A percentile compares a stretch with the other conserved stretches of the same genome.
Conservation (phyloP, 2,797 vertebrate genomes). For the Pangasius djambal region DNA sequence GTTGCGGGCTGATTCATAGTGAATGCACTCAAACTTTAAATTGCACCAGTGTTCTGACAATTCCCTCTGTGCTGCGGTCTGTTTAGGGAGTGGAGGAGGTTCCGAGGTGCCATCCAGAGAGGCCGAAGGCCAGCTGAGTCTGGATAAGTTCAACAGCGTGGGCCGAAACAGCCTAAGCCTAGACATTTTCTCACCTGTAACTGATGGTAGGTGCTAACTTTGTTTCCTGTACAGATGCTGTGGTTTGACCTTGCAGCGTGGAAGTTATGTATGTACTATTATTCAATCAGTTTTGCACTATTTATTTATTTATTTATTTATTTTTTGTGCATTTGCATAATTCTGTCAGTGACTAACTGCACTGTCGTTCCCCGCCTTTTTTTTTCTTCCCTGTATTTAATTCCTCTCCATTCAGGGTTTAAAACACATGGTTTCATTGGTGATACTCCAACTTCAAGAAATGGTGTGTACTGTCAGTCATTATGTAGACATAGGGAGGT, state of each 20-base stretch:
- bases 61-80: neutral
- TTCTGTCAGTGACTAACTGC: neutral
- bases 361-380: neutral
- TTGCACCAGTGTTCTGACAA: neutral
- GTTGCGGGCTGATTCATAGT: too few species aligned
- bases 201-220: slow-evolving; percentile 76
- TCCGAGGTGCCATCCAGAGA: slow-evolving; percentile 78
- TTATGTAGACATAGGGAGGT: neutral
- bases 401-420: slow-evolving; percentile 40
- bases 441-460: slow-evolving; percentile 56
- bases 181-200: slow-evolving; percentile 85
- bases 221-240: neutral
- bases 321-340: neutral
- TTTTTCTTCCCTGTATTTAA: neutral
- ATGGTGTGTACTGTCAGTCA: slow-evolving; percentile 43
- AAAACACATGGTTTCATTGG: slow-evolving; percentile 46
- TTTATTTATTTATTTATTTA: neutral
- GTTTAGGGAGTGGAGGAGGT: slow-evolving; percentile 65
- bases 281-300: neutral
- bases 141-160: slow-evolving; percentile 70
- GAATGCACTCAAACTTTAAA: too few species aligned
- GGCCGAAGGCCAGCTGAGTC: slow-evolving; percentile 72
- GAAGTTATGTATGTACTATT: neutral
- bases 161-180: slow-evolving; percentile 82
- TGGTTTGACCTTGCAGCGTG: neutral